Percentiles rank a stretch among this genome's conserved stretches.
These are phyloP conservation scores for Drosophila pallidifrons DNA, from an alignment of 1,140 invertebrate species.

Conservation along the genomic window DNA sequence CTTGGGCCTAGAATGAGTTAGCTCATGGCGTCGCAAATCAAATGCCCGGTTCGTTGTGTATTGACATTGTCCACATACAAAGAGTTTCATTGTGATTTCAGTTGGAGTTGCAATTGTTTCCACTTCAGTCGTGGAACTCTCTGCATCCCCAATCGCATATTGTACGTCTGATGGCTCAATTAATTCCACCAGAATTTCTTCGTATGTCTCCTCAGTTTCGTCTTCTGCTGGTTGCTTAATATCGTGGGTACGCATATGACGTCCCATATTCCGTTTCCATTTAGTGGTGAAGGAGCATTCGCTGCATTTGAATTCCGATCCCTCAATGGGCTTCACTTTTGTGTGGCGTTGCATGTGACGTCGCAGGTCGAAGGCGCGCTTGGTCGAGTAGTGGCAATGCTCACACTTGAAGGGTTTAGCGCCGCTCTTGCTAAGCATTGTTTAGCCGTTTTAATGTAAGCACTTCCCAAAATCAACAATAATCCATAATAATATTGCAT, in stretches of 20 bases:
- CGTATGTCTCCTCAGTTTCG: conserved; percentile 16
- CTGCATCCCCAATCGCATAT: background rate
- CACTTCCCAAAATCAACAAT: conserved; percentile 13
- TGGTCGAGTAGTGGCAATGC: conserved; percentile 30
- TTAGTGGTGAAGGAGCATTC: conserved; percentile 31
- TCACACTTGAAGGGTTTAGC: conserved; percentile 27
- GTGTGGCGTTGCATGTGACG: conserved; percentile 38
- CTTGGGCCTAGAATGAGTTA: conserved; percentile 10
- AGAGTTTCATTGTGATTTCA: conserved; percentile 18
- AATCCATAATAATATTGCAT: conserved; percentile 20
- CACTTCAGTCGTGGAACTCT: background rate
- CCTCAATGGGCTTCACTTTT: conserved; percentile 6
- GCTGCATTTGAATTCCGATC: conserved; percentile 11
- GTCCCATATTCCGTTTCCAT: conserved; percentile 36
- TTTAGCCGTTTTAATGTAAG: background rate
- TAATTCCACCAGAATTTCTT: conserved; percentile 32
- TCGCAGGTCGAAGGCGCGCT: conserved; percentile 37
- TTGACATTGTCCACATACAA: conserved; percentile 32
- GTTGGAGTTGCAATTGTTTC: background rate
- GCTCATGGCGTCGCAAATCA: conserved; percentile 31
- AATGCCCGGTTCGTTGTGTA: conserved; percentile 35
- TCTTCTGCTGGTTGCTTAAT: background rate
- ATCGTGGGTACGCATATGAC: conserved; percentile 27
- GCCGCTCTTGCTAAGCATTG: conserved; percentile 14
- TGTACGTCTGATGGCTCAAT: background rate